Percentiles rank a stretch among this genome's conserved stretches.
These are phyloP conservation scores for Yponomeuta sedellus DNA, from an alignment of 2,888 invertebrate genomes.

Conservation along the genomic window DNA sequence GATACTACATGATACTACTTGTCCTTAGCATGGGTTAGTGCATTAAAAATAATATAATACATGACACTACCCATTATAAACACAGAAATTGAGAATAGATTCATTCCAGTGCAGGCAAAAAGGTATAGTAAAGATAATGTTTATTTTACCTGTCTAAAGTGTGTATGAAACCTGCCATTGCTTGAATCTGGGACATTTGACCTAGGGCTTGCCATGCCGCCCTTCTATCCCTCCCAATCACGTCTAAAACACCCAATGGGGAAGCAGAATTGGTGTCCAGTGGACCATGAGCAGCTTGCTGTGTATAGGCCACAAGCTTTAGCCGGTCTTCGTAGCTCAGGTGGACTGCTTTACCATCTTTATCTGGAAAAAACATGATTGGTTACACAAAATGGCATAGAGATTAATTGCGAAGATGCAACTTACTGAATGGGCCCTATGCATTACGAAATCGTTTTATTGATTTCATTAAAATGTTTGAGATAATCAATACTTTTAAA, in stretches of 20 bases:
- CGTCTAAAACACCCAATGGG: slow-evolving; percentile 94
- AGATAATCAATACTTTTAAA: background rate
- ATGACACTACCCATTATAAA: too few species aligned
- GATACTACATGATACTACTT: too few species aligned
- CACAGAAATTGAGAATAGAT: too few species aligned
- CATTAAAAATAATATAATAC: too few species aligned
- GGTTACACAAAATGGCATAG: too few species aligned
- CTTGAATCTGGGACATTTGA: slow-evolving; percentile 88
- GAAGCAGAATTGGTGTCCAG: slow-evolving; percentile 83
- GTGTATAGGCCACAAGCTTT: slow-evolving; percentile 92
- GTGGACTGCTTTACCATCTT: slow-evolving; percentile 97
- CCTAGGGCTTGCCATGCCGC: slow-evolving; percentile 96
- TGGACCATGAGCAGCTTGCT: slow-evolving; percentile 92
- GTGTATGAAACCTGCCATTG: slow-evolving; percentile 95
- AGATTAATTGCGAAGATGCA: too few species aligned
- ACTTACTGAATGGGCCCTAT: too few species aligned
- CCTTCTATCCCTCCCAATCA: slow-evolving; percentile 94
- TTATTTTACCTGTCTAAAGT: slow-evolving; percentile 80
- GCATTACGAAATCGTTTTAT: background rate
- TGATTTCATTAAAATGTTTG: background rate
- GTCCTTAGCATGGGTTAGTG: too few species aligned
- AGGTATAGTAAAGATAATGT: background rate
- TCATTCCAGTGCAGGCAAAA: background rate
- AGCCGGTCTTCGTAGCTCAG: slow-evolving; percentile 95
- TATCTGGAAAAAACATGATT: slow-evolving; percentile 79